Base-by-base conservation (phyloP, 1,140 invertebrate genomes). In the Pemphigus obesinymphae region DNA sequence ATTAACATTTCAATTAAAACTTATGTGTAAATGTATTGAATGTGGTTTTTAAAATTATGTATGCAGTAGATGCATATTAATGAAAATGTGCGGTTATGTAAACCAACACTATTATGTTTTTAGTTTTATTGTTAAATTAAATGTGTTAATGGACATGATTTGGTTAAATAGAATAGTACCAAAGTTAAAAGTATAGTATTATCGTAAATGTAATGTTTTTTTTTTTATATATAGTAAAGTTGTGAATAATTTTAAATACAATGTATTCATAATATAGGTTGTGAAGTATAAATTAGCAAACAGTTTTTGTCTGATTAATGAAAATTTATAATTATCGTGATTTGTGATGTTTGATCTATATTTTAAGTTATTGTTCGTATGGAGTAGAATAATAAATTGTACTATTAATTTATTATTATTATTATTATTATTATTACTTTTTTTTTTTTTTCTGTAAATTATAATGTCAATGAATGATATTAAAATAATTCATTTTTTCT, bases 181-280 rank as follows among this genome's bases (percentile, higher is more conserved):
- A 70, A 70, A 70, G 40, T 45, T 70, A 45, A 15, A 26, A 70
- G 17, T 45, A 70, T 34, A 50, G 53, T 29, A 7, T 45, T 45
- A 70, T 17, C 8, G 6, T 66, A 37, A 48, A 37, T 68, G 63
- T 68, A 37, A 37, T 20, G 3, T 70, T 43, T 45, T 43, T 70
- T 70, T 70, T 26, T 43, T 6, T 45, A 45, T 31, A 15, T 31
- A 11, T 31, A 50, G 43, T 31, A 20, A 73, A 31, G 70, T 73
- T 73, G 70, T 73, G 70, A 50, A 73, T 48, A 48, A 50, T 73
- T 73, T 73, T 73, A 50, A 73, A 48, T 70, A 45, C 37, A 43
- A 70, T 43, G 66, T 70, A 70, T 70, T 70, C 37, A 70, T 26
- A 48, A 34, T 50, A 50, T 73, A 50, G 70, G 70, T 73, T 50